phyloP scores from a whole-genome alignment of 2,888 invertebrate genomes.

The Bibio marci region DNA sequence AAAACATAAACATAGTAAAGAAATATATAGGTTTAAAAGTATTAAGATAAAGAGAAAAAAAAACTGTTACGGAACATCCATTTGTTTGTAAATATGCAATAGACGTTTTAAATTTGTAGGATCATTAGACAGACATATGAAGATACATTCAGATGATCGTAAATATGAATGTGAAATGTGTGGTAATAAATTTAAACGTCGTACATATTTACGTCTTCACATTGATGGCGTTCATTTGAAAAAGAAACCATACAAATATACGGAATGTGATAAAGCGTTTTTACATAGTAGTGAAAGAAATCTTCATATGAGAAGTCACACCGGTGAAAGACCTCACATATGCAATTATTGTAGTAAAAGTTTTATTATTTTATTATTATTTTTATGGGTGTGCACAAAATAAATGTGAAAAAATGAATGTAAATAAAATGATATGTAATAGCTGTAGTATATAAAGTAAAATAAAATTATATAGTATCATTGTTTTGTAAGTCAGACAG shows the following conservation, averaged over 20 bases:
- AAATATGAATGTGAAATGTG: conserved; percentile 9
- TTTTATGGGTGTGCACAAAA: conserved; percentile 9
- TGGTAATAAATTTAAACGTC: conserved; percentile 10
- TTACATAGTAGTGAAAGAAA: conserved; percentile 9
- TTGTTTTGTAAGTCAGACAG: no score
- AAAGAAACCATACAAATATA: conserved; percentile 9
- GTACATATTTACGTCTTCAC: conserved; percentile 10
- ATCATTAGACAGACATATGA: conserved; percentile 9
- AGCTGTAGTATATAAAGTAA: no score
- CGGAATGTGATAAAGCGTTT: conserved; percentile 9
- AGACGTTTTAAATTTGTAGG: conserved; percentile 9
- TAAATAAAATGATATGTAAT: no score
- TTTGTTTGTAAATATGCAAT: conserved; percentile 8
- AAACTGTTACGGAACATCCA: background rate
- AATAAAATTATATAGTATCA: no score
- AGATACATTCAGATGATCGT: conserved; percentile 10
- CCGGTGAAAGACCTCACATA: conserved; percentile 8
- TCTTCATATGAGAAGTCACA: conserved; percentile 10
- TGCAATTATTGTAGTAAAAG: conserved; percentile 9
- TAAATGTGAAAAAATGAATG: no score
- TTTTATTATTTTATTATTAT: conserved; percentile 8
- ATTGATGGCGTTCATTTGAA: conserved; percentile 11
- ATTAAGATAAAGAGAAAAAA: background rate
- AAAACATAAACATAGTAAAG: no score
- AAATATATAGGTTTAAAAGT: no score